phyloP scores from a whole-genome alignment of 2,113 vertebrate genomes.

The Seriola rivoliana region DNA sequence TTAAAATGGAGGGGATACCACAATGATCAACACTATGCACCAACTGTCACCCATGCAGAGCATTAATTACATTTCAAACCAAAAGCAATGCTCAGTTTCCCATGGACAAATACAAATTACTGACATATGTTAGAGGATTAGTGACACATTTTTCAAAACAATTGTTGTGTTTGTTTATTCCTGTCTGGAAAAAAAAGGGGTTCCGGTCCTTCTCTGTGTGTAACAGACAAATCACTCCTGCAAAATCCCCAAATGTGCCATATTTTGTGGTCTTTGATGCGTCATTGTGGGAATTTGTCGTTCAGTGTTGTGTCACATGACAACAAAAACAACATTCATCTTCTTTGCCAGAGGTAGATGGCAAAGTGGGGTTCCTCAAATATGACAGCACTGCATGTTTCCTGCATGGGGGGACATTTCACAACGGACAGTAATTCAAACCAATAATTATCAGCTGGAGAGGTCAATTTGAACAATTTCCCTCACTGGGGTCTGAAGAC shows the following conservation, averaged over 20 bases:
- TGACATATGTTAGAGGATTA: slow-evolving; percentile 51
- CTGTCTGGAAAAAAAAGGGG: slow-evolving; percentile 19
- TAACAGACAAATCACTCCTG: slow-evolving; percentile 61
- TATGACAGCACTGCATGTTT: background rate
- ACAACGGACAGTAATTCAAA: slow-evolving; percentile 3
- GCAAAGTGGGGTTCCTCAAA: slow-evolving; percentile 34
- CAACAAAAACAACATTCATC: slow-evolving; percentile 38
- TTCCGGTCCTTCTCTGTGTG: slow-evolving; percentile 43
- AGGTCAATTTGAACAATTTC: slow-evolving; percentile 7
- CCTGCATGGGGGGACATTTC: background rate
- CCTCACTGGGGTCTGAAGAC: background rate
- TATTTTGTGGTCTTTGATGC: slow-evolving; percentile 51
- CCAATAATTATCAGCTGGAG: slow-evolving; percentile 15
- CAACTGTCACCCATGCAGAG: slow-evolving; percentile 18
- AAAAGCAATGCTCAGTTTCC: slow-evolving; percentile 43
- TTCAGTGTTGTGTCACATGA: slow-evolving; percentile 48
- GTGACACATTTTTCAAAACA: slow-evolving; percentile 44
- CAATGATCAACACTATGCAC: slow-evolving; percentile 35
- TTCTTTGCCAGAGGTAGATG: slow-evolving; percentile 19
- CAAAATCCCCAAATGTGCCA: slow-evolving; percentile 58
- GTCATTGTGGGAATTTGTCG: slow-evolving; percentile 58
- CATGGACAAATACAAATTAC: slow-evolving; percentile 46
- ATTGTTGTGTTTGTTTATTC: slow-evolving; percentile 65
- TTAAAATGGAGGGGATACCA: slow-evolving; percentile 13
- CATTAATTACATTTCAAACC: slow-evolving; percentile 37